phyloP scores from a whole-genome alignment of 2,888 invertebrate species.

The Tachina lurida region DNA sequence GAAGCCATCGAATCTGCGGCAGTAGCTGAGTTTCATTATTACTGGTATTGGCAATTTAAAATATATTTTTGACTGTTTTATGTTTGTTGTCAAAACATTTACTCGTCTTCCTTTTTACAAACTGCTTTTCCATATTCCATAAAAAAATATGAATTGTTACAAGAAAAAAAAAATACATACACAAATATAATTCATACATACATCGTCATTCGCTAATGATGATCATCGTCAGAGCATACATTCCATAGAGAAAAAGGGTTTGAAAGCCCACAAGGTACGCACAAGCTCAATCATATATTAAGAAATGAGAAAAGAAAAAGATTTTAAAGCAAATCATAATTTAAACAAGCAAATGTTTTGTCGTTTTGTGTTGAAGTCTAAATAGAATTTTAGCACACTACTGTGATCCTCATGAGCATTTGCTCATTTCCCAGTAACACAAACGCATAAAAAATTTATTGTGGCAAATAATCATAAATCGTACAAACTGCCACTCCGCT shows the following conservation, averaged over 20 bases:
- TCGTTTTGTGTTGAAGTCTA: constrained; percentile 54
- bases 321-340: constrained; percentile 52
- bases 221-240: constrained; percentile 43
- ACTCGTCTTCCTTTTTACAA: constrained; percentile 58
- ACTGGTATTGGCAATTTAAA: constrained; percentile 35
- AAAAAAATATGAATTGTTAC: not conserved
- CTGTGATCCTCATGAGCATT: constrained; percentile 38
- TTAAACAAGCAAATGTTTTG: constrained; percentile 38
- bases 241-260: constrained; percentile 37
- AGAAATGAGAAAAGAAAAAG: constrained; percentile 16
- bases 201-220: constrained; percentile 24
- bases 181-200: constrained; percentile 28
- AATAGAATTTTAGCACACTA: constrained; percentile 49
- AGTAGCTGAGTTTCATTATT: constrained; percentile 19
- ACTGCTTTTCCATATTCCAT: constrained; percentile 9
- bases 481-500: constrained; percentile 61
- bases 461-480: constrained; percentile 66
- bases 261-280: constrained; percentile 31
- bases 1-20: not conserved
- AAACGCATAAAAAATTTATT: constrained; percentile 47
- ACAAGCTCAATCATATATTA: not conserved
- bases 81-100: constrained; percentile 68
- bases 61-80: constrained; percentile 62
- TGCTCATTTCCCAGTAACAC: constrained; percentile 20
- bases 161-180: not conserved